Evolutionary conservation across 1,140 invertebrate genomes (phyloP).

Genomic region (silkworm (Bombyx mori)): DNA sequence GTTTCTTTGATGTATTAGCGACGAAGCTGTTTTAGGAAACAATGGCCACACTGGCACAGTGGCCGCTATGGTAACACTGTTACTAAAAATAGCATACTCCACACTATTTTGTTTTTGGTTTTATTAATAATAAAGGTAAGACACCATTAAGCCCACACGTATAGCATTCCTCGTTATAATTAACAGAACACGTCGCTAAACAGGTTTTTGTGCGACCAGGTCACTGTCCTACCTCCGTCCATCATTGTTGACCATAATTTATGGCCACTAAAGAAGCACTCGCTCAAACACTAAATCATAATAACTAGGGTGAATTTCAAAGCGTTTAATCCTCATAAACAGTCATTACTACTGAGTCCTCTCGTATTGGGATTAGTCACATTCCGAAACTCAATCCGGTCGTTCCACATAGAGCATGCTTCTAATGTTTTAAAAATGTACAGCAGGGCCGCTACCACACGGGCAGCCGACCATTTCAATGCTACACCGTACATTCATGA

Average conservation of each 20-base stretch:
- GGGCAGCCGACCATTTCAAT: constrained; percentile 37
- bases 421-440: constrained; percentile 26
- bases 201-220: constrained; percentile 21
- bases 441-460: constrained; percentile 22
- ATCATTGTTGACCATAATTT: constrained; percentile 37
- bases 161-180: no score
- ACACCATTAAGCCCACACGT: no score
- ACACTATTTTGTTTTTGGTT: no score
- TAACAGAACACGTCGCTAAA: constrained; percentile 8
- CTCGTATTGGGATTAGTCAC: constrained; percentile 13
- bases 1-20: no score
- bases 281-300: constrained; percentile 26
- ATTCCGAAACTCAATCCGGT: constrained; percentile 15
- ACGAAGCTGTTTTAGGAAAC: no score
- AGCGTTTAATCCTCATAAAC: constrained; percentile 12
- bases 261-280: constrained; percentile 29
- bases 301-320: constrained; percentile 19
- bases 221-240: constrained; percentile 33
- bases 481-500: constrained; percentile 46
- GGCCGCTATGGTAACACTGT: no score
- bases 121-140: no score
- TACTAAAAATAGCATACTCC: constrained; percentile 10
- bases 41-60: no score
- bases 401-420: constrained; percentile 22
- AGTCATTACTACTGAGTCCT: background rate